Percentiles rank a stretch among this genome's conserved stretches.
phyloP scores from a whole-genome alignment of 2,888 invertebrate species.

The Drosophila flavopinicola region DNA sequence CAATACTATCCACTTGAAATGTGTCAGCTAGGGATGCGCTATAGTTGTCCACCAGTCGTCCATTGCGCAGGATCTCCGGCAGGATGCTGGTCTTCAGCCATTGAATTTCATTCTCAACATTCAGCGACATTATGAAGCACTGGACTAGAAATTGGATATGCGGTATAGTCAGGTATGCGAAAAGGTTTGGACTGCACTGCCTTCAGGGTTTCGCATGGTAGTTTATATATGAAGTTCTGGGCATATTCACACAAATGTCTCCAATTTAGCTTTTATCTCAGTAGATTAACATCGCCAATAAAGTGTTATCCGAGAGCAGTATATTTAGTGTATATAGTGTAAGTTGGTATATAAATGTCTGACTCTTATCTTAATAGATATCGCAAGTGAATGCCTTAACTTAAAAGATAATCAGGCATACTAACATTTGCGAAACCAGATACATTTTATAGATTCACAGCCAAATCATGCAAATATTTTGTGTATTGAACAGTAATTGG shows the following conservation, averaged over 20 bases:
- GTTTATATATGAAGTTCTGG: background rate
- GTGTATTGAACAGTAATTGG: no score
- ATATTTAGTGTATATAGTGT: no score
- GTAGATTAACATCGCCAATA: no score
- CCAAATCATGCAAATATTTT: no score
- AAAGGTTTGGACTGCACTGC: background rate
- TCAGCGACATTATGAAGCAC: conserved; percentile 33
- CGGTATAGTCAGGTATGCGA: background rate
- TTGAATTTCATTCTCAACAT: conserved; percentile 53
- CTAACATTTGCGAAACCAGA: no score
- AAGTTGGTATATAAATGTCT: background rate
- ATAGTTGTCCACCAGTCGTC: conserved; percentile 47
- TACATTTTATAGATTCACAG: no score
- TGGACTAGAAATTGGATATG: background rate
- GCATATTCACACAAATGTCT: no score
- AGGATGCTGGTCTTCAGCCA: conserved; percentile 61
- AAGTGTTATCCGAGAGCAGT: no score
- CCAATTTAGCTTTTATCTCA: no score
- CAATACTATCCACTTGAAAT: conserved; percentile 55
- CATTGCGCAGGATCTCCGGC: conserved; percentile 59
- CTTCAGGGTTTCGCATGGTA: no score
- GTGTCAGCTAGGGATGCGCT: conserved; percentile 24
- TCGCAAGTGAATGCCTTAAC: no score
- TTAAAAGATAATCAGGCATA: no score
- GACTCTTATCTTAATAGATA: conserved; percentile 3